These are phyloP conservation scores for Apogon talboti DNA, from an alignment of 2,797 vertebrate genomes.

Conservation along the genomic window DNA sequence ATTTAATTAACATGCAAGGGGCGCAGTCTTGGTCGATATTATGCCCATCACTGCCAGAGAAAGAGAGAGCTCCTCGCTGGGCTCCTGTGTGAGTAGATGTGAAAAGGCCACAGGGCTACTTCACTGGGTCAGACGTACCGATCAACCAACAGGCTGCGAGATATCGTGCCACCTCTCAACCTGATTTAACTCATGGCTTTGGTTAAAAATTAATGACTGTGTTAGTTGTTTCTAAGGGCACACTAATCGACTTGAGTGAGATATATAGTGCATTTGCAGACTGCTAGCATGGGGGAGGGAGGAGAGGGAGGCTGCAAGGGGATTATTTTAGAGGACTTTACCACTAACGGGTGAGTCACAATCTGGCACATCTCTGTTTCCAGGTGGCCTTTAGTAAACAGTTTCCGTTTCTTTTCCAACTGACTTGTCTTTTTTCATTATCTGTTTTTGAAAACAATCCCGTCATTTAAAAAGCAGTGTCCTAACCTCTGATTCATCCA, in stretches of 20 bases:
- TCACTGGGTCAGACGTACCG: constrained; percentile 52
- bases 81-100: constrained; percentile 61
- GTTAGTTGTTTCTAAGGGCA: constrained; percentile 79
- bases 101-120: constrained; percentile 61
- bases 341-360: constrained; percentile 73
- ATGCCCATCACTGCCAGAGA: constrained; percentile 46
- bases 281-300: constrained; percentile 24
- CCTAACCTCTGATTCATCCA: constrained; percentile 57
- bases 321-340: constrained; percentile 60
- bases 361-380: constrained; percentile 69
- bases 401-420: constrained; percentile 54
- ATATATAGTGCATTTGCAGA: constrained; percentile 73
- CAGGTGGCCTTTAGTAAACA: constrained; percentile 76
- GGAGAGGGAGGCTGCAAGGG: constrained; percentile 10
- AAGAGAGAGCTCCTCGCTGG: constrained; percentile 25
- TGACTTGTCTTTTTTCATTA: constrained; percentile 63
- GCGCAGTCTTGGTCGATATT: constrained; percentile 59
- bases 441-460: constrained; percentile 56
- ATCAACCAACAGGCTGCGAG: constrained; percentile 63
- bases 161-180: constrained; percentile 66
- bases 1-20: constrained; percentile 63
- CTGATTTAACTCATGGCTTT: constrained; percentile 78
- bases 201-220: constrained; percentile 80
- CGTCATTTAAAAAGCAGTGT: constrained; percentile 46
- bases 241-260: constrained; percentile 76